Percentiles rank a stretch among this genome's conserved stretches.
Conservation (phyloP, 1,140 invertebrate species). For the Musca vetustissima region DNA sequence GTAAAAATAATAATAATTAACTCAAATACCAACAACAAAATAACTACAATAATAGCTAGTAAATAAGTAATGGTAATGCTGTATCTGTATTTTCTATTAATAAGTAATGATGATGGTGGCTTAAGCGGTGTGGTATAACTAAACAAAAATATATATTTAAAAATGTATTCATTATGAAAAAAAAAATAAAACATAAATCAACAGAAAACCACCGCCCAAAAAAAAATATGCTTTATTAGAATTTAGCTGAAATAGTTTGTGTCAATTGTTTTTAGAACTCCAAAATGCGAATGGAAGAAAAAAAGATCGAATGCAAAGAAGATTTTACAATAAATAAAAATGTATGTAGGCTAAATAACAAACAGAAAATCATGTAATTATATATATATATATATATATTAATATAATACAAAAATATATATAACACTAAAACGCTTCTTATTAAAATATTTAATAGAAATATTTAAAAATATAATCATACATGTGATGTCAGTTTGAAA, state of each 20-base stretch:
- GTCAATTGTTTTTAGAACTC: slow-evolving; percentile 21
- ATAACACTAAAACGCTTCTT: too few species aligned
- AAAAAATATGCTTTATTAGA: slow-evolving; percentile 15
- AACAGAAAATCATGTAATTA: not conserved
- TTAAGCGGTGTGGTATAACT: too few species aligned
- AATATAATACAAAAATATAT: too few species aligned
- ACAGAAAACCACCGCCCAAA: not conserved
- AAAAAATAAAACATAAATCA: not conserved
- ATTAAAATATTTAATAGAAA: too few species aligned
- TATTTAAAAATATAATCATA: too few species aligned
- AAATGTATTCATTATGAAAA: too few species aligned
- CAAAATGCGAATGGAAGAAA: not conserved
- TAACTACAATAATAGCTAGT: slow-evolving; percentile 1
- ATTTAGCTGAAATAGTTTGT: slow-evolving; percentile 10
- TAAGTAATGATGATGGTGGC: not conserved
- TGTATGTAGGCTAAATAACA: too few species aligned
- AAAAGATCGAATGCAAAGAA: not conserved
- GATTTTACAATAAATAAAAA: too few species aligned
- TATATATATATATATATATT: too few species aligned
- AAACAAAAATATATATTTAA: too few species aligned
- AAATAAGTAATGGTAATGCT: not conserved
- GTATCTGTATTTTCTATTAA: too few species aligned
- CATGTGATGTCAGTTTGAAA: too few species aligned
- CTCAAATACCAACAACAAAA: not conserved
- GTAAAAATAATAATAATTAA: slow-evolving; percentile 1